Percentiles rank a stretch among this genome's conserved stretches.
These are phyloP conservation scores for Ochropleura plecta DNA, from an alignment of 2,888 invertebrate species.

Conservation along the genomic window DNA sequence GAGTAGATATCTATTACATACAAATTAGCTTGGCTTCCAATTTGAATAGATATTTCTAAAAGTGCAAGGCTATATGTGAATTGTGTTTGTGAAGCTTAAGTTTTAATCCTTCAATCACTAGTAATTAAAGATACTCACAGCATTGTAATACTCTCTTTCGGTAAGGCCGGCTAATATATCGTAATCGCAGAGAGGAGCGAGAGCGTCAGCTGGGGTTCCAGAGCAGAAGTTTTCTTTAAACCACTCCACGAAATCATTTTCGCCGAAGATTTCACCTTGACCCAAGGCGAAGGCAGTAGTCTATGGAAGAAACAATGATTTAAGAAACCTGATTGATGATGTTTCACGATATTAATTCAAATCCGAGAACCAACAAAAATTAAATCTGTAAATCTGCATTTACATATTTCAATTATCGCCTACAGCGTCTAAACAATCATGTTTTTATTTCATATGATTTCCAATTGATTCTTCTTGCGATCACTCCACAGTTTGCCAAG, in stretches of 20 bases:
- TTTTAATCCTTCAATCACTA: not conserved
- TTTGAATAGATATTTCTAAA: not conserved
- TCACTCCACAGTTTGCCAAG: no score
- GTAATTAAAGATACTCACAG: slow-evolving; percentile 62
- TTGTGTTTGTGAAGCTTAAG: not conserved
- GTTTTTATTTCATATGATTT: no score
- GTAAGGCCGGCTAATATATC: slow-evolving; percentile 24
- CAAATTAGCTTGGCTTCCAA: not conserved
- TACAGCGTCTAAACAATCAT: no score
- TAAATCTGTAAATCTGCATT: no score
- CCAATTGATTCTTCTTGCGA: no score
- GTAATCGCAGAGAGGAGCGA: slow-evolving; percentile 46
- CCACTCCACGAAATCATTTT: slow-evolving; percentile 61
- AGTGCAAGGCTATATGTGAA: not conserved
- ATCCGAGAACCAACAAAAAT: not conserved
- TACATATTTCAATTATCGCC: no score
- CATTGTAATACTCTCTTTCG: slow-evolving; percentile 64
- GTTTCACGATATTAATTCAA: not conserved
- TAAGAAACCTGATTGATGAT: not conserved
- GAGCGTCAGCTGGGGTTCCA: not conserved
- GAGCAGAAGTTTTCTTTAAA: slow-evolving; percentile 58
- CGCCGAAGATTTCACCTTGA: slow-evolving; percentile 72
- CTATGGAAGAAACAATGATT: slow-evolving; percentile 57
- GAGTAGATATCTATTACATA: no score
- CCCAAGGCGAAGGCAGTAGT: slow-evolving; percentile 68